Evolutionary conservation across 2,888 invertebrate genomes (phyloP).

Genomic region (Rhimphoctona megacephalus): DNA sequence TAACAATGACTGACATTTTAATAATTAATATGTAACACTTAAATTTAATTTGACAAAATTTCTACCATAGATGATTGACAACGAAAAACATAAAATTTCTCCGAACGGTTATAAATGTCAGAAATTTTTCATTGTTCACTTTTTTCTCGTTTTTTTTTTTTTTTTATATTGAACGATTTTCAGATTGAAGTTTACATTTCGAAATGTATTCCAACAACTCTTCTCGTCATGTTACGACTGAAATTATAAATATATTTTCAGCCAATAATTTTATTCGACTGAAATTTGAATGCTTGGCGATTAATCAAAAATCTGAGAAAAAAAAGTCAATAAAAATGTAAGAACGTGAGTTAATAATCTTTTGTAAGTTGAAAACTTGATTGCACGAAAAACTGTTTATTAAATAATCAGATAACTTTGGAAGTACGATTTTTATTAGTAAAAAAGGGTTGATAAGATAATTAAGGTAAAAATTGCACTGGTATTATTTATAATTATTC

Average conservation of each 20-base stretch:
- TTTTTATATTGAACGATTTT: neutral
- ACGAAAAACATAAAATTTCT: neutral
- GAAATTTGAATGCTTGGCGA: neutral
- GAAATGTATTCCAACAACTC: neutral
- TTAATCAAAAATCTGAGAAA: neutral
- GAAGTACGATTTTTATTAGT: neutral
- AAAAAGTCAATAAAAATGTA: neutral
- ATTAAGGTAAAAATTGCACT: neutral
- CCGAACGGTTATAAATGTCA: neutral
- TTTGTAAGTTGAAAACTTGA: neutral
- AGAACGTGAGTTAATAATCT: neutral
- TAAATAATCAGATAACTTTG: neutral
- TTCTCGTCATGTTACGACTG: neutral
- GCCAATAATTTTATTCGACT: neutral
- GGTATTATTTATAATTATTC: constrained; percentile 76
- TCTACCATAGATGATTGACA: neutral
- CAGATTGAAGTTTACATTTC: neutral
- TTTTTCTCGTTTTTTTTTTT: neutral
- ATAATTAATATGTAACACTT: neutral
- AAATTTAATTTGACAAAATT: constrained; percentile 3
- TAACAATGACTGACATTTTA: constrained; percentile 64
- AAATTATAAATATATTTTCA: neutral
- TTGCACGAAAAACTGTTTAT: neutral
- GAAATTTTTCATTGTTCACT: constrained; percentile 18
- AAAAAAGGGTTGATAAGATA: neutral